Conservation (phyloP, 2,113 vertebrate species). For the Nettapus auritus region DNA sequence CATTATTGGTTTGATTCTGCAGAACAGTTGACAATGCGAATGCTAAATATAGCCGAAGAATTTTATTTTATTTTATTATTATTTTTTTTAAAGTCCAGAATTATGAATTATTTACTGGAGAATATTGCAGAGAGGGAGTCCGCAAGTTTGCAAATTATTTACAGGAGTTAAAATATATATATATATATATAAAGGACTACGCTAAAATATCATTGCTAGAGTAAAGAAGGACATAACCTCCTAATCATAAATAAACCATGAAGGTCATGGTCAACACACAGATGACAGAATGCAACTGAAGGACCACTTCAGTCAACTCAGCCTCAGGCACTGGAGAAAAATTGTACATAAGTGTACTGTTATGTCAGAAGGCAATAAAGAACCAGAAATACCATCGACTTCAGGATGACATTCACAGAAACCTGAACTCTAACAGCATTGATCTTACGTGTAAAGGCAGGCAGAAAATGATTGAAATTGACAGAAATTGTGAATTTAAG, state of each 20-base stretch:
- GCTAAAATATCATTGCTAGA: background rate
- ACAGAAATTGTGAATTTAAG: constrained; percentile 46
- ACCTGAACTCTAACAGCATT: constrained; percentile 37
- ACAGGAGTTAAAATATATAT: background rate
- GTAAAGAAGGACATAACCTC: constrained; percentile 20
- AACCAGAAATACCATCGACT: constrained; percentile 61
- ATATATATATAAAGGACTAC: background rate
- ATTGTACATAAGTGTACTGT: constrained; percentile 57
- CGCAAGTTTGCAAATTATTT: background rate
- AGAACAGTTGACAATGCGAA: background rate
- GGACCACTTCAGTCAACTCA: constrained; percentile 48
- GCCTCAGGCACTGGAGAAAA: constrained; percentile 61
- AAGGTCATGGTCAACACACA: constrained; percentile 59
- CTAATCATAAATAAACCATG: constrained; percentile 63
- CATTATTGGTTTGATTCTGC: background rate
- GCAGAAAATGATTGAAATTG: background rate
- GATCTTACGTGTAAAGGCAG: constrained; percentile 48
- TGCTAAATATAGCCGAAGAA: background rate
- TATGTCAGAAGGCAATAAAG: constrained; percentile 59
- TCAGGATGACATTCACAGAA: constrained; percentile 29
- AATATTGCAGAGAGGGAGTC: background rate
- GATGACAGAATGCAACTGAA: constrained; percentile 64
- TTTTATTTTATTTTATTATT: background rate
- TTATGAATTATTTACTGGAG: background rate
- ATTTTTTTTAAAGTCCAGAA: background rate